Conservation (phyloP, 2,113 vertebrate species). For the Myiozetetes cayanensis region DNA sequence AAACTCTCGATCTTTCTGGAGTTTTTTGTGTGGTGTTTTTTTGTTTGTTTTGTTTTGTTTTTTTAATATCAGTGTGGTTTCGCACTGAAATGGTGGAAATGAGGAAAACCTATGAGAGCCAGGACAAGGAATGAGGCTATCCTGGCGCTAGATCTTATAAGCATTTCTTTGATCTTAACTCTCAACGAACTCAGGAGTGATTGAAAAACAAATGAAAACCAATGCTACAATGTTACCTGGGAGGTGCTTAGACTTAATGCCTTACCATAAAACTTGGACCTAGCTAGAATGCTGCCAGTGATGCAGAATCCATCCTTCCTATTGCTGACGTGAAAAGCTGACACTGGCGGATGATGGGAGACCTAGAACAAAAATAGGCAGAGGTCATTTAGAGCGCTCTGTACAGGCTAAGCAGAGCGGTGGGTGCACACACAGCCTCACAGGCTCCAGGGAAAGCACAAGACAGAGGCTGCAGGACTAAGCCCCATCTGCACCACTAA, state of each 20-base stretch:
- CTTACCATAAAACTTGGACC: constrained; percentile 95
- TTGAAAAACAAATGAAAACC: background rate
- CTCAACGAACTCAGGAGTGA: background rate
- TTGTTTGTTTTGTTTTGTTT: background rate
- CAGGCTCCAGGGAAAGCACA: background rate
- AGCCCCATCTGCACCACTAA: background rate
- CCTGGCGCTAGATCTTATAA: background rate
- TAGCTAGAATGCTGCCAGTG: constrained; percentile 90
- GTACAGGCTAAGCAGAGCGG: background rate
- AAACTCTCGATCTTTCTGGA: background rate
- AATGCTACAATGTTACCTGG: background rate
- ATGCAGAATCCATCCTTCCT: constrained; percentile 93
- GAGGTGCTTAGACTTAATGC: background rate
- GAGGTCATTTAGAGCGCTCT: background rate
- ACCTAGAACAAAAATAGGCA: constrained; percentile 74
- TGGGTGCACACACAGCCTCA: background rate
- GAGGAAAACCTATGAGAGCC: background rate
- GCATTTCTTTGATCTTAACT: background rate
- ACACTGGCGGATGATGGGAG: constrained; percentile 94
- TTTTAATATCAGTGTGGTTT: background rate
- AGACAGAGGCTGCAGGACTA: background rate
- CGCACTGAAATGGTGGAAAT: background rate
- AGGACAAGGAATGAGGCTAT: background rate
- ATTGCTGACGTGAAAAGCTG: constrained; percentile 95
- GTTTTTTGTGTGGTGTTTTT: too few species aligned